Evolutionary conservation across 1,140 invertebrate species (phyloP).

Genomic region (Cotesia vestalis): DNA sequence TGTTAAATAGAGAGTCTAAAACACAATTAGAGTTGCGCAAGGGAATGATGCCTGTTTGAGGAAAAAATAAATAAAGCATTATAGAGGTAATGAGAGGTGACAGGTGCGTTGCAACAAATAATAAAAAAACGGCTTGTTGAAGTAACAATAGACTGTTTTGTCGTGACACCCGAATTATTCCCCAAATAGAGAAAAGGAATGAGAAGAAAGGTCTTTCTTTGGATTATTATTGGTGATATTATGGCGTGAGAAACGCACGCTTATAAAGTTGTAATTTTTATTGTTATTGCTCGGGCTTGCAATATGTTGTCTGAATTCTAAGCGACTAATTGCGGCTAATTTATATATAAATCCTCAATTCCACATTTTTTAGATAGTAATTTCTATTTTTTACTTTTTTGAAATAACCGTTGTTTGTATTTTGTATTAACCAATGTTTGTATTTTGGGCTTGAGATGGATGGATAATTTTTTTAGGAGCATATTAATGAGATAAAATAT

Average conservation of each 20-base stretch:
- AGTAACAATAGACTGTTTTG: slow-evolving; percentile 53
- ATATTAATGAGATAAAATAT: too few relatives aligned
- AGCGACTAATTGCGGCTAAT: not conserved
- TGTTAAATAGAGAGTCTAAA: slow-evolving; percentile 8
- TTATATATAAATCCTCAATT: too few relatives aligned
- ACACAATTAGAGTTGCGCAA: not conserved
- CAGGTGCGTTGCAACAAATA: slow-evolving; percentile 52
- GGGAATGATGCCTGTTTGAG: too few relatives aligned
- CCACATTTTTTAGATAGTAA: too few relatives aligned
- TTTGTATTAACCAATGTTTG: too few relatives aligned
- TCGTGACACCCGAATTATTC: not conserved
- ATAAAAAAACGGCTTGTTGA: slow-evolving; percentile 37
- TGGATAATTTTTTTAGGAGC: too few relatives aligned
- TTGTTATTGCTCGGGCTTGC: not conserved
- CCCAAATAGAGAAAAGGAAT: too few relatives aligned
- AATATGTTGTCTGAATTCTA: slow-evolving; percentile 9
- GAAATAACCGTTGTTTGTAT: too few relatives aligned
- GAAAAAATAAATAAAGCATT: slow-evolving; percentile 53
- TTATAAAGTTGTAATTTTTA: not conserved
- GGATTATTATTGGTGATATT: too few relatives aligned
- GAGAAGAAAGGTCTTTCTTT: too few relatives aligned
- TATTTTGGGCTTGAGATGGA: too few relatives aligned
- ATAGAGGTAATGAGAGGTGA: slow-evolving; percentile 49
- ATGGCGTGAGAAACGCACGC: slow-evolving; percentile 16
- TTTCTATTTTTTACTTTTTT: too few relatives aligned